phyloP scores from a whole-genome alignment of 2,888 invertebrate species.

The Melolontha melolontha region DNA sequence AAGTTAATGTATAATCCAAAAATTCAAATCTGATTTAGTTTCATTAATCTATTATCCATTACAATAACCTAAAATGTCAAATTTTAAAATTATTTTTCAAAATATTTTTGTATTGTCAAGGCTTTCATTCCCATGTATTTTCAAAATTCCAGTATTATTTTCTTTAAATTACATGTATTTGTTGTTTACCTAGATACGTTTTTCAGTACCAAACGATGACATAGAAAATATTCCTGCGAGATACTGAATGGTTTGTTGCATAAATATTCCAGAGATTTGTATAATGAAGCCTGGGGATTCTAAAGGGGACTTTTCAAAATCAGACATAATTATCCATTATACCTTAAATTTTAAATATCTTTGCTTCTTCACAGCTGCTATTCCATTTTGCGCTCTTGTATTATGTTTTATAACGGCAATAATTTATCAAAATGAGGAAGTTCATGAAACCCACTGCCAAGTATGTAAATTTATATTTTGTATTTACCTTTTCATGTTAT shows the following conservation, averaged over 20 bases:
- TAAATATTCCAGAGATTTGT: constrained; percentile 17
- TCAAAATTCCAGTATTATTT: background rate
- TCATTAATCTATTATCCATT: background rate
- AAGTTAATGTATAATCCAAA: too few relatives aligned
- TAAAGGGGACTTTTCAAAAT: constrained; percentile 32
- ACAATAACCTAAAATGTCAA: constrained; percentile 18
- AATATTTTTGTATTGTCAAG: too few relatives aligned
- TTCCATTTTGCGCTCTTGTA: constrained; percentile 86
- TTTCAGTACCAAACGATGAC: constrained; percentile 28
- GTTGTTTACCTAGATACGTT: background rate
- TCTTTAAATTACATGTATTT: background rate
- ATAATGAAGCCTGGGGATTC: constrained; percentile 32
- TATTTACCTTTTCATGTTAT: background rate
- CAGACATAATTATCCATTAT: constrained; percentile 72
- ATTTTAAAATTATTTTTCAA: background rate
- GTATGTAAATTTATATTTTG: constrained; percentile 70
- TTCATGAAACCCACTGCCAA: constrained; percentile 94
- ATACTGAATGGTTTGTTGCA: constrained; percentile 18
- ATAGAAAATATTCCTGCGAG: background rate
- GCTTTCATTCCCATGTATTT: too few relatives aligned
- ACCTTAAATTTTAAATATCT: constrained; percentile 82
- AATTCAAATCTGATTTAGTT: too few relatives aligned
- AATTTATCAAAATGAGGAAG: constrained; percentile 92
- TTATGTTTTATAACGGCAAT: constrained; percentile 91
- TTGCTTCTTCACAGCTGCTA: constrained; percentile 84